Conservation (phyloP, 92 coral and sea anemone genomes). For the Siderastrea radians region DNA sequence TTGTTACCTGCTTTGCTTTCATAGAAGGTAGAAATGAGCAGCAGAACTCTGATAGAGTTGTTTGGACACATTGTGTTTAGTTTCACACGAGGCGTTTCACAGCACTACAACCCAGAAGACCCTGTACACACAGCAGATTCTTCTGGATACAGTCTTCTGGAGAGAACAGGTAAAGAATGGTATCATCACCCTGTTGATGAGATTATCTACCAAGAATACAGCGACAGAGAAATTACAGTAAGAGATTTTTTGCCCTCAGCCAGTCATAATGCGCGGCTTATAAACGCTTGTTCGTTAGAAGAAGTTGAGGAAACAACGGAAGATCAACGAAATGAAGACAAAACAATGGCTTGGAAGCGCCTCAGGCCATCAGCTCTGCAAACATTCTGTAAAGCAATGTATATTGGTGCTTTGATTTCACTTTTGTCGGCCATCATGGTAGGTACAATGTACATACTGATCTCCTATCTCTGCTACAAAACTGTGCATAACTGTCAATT, state of each 20-base stretch:
- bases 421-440: not conserved
- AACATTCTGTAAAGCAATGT: not conserved
- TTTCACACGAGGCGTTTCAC: constrained; percentile 2
- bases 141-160: constrained; percentile 10
- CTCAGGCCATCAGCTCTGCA: constrained; percentile 10
- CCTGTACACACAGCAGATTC: constrained; percentile 5
- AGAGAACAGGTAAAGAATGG: constrained; percentile 29
- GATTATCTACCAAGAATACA: constrained; percentile 13
- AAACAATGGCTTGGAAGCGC: constrained; percentile 18
- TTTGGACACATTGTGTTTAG: not conserved
- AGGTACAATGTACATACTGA: not conserved
- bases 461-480: constrained; percentile 4
- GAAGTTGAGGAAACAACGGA: not conserved
- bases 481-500: not conserved
- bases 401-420: constrained; percentile 2
- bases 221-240: not conserved
- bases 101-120: constrained; percentile 12
- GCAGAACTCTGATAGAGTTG: not conserved
- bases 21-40: not conserved
- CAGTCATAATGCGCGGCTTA: not conserved
- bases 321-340: not conserved
- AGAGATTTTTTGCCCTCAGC: not conserved
- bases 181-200: constrained; percentile 25
- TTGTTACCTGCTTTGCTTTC: not conserved
- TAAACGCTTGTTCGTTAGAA: not conserved